Evolutionary conservation across 2,888 invertebrate species (phyloP).

Genomic region (Eristalinus aeneus): DNA sequence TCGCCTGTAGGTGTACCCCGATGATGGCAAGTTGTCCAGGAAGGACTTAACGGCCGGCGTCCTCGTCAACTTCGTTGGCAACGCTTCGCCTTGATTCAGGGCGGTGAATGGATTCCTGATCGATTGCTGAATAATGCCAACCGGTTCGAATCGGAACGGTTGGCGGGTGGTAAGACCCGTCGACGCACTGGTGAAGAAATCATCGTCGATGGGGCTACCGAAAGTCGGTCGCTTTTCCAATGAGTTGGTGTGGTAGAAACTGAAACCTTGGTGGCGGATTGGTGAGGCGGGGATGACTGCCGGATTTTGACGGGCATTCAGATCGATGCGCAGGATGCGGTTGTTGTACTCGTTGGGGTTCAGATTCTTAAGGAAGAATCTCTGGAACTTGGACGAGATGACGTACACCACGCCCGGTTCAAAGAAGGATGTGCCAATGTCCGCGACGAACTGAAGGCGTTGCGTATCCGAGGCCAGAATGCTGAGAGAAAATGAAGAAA

Average conservation of each 20-base stretch:
- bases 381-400: constrained; percentile 89
- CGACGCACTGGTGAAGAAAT: constrained; percentile 74
- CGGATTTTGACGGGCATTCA: constrained; percentile 59
- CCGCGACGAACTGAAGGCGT: constrained; percentile 89
- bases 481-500: constrained; percentile 79
- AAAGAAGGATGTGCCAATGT: constrained; percentile 85
- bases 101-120: constrained; percentile 78
- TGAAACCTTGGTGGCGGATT: constrained; percentile 15
- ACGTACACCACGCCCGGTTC: constrained; percentile 89
- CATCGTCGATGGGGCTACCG: constrained; percentile 42
- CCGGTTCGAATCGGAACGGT: constrained; percentile 75
- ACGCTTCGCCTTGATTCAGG: constrained; percentile 78
- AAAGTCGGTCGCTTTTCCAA: constrained; percentile 63
- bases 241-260: constrained; percentile 48
- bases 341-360: constrained; percentile 87
- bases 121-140: constrained; percentile 75
- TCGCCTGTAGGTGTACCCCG: constrained; percentile 51
- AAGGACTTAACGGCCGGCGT: constrained; percentile 72
- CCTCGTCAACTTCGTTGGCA: constrained; percentile 73
- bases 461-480: constrained; percentile 87
- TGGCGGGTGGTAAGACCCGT: constrained; percentile 52
- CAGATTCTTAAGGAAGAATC: constrained; percentile 87
- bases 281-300: constrained; percentile 24
- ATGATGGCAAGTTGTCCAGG: constrained; percentile 74
- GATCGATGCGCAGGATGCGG: constrained; percentile 85